Evolutionary conservation across 2,888 invertebrate species (phyloP).

Genomic region (Lepidonotus clava): DNA sequence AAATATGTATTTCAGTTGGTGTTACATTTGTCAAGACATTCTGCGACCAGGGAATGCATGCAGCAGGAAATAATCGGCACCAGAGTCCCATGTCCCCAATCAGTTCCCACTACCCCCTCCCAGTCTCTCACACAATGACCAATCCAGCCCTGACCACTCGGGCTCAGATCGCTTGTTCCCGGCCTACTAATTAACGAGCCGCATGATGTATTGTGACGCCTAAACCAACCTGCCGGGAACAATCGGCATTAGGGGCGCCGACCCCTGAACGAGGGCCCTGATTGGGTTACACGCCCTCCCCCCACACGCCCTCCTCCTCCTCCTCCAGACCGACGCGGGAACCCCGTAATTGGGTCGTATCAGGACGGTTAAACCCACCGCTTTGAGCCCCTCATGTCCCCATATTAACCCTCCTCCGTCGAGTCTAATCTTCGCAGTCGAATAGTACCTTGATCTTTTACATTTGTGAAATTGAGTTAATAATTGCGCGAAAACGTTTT

Average conservation of each 20-base stretch:
- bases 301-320: background rate
- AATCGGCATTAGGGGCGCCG: slow-evolving; percentile 22
- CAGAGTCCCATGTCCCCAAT: background rate
- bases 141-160: background rate
- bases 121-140: no score
- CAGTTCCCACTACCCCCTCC: background rate
- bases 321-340: background rate
- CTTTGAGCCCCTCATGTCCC: no score
- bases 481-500: no score
- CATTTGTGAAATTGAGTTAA: no score
- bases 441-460: no score
- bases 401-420: no score
- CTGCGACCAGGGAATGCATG: no score
- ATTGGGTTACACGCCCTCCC: slow-evolving; percentile 19
- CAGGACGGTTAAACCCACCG: background rate
- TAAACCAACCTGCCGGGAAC: slow-evolving; percentile 8
- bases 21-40: no score
- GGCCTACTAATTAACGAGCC: background rate
- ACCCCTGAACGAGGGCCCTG: slow-evolving; percentile 16
- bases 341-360: slow-evolving; percentile 1
- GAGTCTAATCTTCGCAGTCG: no score
- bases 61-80: background rate
- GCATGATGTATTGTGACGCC: slow-evolving; percentile 41
- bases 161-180: background rate
- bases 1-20: no score